phyloP scores from a whole-genome alignment of 2,113 vertebrate genomes.

The Cryptomyrus ogoouensis region DNA sequence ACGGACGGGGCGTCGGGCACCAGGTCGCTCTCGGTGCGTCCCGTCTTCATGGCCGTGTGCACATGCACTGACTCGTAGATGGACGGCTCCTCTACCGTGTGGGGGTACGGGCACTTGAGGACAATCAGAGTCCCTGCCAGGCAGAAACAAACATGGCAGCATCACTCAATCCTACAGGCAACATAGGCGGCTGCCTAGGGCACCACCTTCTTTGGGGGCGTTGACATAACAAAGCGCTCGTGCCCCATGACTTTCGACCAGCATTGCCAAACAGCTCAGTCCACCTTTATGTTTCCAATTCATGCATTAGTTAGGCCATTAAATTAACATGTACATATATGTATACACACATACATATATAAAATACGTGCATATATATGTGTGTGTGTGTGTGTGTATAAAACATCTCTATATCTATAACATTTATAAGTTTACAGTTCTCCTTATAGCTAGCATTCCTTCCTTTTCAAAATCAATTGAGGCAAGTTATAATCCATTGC shows the following conservation, averaged over 20 bases:
- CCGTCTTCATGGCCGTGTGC: conserved; percentile 88
- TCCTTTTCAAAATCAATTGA: background rate
- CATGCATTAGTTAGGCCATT: background rate
- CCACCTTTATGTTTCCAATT: background rate
- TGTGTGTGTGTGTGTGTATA: background rate
- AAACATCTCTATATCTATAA: background rate
- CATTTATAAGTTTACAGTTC: background rate
- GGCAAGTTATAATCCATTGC: background rate
- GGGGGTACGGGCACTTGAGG: conserved; percentile 75
- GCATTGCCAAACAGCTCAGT: background rate
- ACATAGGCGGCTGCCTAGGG: background rate
- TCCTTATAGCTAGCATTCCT: background rate
- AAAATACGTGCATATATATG: no score
- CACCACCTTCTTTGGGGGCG: background rate
- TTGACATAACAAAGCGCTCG: background rate
- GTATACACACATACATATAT: no score
- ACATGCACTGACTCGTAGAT: conserved; percentile 93
- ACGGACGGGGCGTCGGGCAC: conserved; percentile 81
- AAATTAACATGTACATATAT: background rate
- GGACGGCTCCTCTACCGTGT: conserved; percentile 83
- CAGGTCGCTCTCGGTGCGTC: conserved; percentile 76
- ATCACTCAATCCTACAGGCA: background rate
- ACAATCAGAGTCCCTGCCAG: conserved; percentile 50
- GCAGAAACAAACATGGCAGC: background rate
- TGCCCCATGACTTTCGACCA: background rate